Percentiles rank a stretch among this genome's conserved stretches.
These are phyloP conservation scores for Ambastaia sidthimunki DNA, from an alignment of 2,797 vertebrate species.

Conservation along the genomic window DNA sequence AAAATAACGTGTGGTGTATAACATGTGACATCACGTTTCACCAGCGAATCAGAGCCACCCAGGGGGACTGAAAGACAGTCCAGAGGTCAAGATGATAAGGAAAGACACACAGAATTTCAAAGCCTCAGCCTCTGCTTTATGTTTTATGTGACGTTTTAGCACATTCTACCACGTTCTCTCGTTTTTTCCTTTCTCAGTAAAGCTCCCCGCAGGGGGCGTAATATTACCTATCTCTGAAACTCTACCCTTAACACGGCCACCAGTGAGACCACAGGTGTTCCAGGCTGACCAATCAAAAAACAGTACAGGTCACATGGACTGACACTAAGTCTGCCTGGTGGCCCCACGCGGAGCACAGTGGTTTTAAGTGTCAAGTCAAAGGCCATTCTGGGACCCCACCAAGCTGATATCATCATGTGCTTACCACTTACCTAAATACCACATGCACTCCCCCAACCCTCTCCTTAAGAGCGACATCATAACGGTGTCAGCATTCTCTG, in stretches of 20 bases:
- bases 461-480: background rate
- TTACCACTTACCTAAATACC: conserved; percentile 34
- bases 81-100: conserved; percentile 23
- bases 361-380: conserved; percentile 48
- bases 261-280: conserved; percentile 56
- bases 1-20: conserved; percentile 5
- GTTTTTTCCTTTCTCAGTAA: background rate
- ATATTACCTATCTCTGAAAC: conserved; percentile 59
- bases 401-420: conserved; percentile 26
- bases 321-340: conserved; percentile 39
- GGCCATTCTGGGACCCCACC: conserved; percentile 24
- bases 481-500: conserved; percentile 26
- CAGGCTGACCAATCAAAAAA: conserved; percentile 52
- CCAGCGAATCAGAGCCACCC: conserved; percentile 19
- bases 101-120: background rate
- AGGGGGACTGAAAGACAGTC: background rate
- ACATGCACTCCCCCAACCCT: background rate
- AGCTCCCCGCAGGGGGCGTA: conserved; percentile 51
- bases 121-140: background rate
- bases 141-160: conserved; percentile 4
- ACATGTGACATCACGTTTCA: conserved; percentile 14
- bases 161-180: background rate
- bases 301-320: conserved; percentile 45
- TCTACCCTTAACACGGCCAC: conserved; percentile 56
- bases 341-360: conserved; percentile 37